Conservation (phyloP, 2,888 invertebrate species). For the Ceramica pisi region DNA sequence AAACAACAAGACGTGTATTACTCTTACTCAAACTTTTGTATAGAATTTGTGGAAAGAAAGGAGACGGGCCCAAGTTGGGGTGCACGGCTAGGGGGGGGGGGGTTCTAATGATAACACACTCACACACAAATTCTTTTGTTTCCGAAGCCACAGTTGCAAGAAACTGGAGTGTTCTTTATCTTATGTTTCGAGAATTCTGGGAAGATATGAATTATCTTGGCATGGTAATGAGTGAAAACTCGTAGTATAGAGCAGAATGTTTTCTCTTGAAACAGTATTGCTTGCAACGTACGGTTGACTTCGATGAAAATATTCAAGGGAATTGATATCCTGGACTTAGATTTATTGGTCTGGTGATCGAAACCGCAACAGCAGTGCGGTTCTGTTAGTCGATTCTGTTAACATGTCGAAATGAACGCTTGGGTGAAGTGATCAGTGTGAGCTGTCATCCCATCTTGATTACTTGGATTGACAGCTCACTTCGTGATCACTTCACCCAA, state of each 20-base stretch:
- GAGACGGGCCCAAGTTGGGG: conserved; percentile 66
- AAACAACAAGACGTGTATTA: conserved; percentile 88
- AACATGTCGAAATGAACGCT: too few species aligned
- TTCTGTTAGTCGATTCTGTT: too few species aligned
- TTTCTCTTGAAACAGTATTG: too few species aligned
- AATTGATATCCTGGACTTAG: not conserved
- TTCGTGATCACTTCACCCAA: too few species aligned
- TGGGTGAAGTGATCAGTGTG: too few species aligned
- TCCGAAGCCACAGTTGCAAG: conserved; percentile 67
- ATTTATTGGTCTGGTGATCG: not conserved
- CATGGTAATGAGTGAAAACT: conserved; percentile 10
- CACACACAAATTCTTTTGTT: conserved; percentile 79
- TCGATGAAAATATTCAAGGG: not conserved
- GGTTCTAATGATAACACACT: conserved; percentile 80
- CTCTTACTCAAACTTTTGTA: conserved; percentile 90
- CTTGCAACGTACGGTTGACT: not conserved
- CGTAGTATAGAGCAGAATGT: not conserved
- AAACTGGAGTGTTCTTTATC: conserved; percentile 62
- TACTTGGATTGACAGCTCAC: too few species aligned
- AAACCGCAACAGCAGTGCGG: not conserved
- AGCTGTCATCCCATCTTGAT: too few species aligned
- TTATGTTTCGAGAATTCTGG: conserved; percentile 47
- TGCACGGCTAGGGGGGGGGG: conserved; percentile 43
- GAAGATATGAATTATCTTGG: conserved; percentile 25
- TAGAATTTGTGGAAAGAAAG: conserved; percentile 85